Base-by-base conservation (phyloP, 1,140 invertebrate species). In the Caerostris extrusa region DNA sequence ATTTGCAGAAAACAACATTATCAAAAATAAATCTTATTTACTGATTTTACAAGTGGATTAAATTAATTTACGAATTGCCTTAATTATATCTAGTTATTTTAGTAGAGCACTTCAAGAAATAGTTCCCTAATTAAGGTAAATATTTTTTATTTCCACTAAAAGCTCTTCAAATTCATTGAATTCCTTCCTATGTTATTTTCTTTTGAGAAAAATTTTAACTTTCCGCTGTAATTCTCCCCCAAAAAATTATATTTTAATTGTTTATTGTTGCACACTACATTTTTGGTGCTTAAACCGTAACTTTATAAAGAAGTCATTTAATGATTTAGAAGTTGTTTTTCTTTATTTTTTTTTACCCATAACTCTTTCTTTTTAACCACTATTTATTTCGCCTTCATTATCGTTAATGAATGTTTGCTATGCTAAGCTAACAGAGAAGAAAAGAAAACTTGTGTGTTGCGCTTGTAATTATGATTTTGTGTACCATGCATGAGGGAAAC, bases 331-430 rank as follows among this genome's bases (percentile, higher is more conserved):
- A 77, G 71, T 77, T 34, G 53, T 53, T 53, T 77, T 50, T 53
- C 10, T 53, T 77, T 12, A 7, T 34, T n/a, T 71, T 50, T 50
- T 77, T 77, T 77, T 77, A 14, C 7, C 8, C 3, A 3, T 53
- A 12, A 12, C 12, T 77, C 34, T 50, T 77, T 77, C 12, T 77
- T 10, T 71, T 53, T 14, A 12, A 12, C 50, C 71, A 12, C 71
- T 77, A 12, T 77, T 77, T 77, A 77, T 77, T 77, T 77, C 71
- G 3, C 8, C 71, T 50, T 77, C 71, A 77, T 77, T 77, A 77
- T 77, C 50, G 10, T 12, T 77, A 77, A 77, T 77, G 71, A 77
- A 77, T 77, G 50, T 8, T 50, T 77, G 3, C 71, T 8, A 53
- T 50, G 19, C 5, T 53, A 10, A 50, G 71, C 34, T 50, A 53